These are phyloP conservation scores for Phyllotis vaccarum DNA, from an alignment of 2,797 vertebrate species.

Conservation along the genomic window DNA sequence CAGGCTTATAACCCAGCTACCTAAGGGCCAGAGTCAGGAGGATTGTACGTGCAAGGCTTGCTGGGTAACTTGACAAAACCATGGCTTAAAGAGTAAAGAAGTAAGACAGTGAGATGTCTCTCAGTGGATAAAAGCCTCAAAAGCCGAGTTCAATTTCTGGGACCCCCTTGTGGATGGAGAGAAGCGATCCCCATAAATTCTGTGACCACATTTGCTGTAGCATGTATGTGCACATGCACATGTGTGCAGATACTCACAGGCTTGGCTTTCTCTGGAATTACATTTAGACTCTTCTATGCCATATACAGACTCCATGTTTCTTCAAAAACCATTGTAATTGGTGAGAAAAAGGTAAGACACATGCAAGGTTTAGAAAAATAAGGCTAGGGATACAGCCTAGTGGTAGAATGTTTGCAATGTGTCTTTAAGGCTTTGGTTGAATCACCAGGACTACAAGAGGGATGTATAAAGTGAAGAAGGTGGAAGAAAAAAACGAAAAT, in stretches of 20 bases:
- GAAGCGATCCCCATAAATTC: neutral
- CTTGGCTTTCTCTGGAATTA: neutral
- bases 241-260: too few relatives aligned
- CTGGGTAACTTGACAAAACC: neutral
- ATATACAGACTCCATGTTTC: neutral
- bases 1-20: neutral
- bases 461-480: neutral
- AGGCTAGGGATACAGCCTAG: neutral
- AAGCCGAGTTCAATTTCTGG: neutral
- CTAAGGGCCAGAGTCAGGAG: neutral
- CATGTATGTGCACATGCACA: neutral
- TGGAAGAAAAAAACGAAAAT: neutral
- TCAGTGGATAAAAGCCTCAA: neutral
- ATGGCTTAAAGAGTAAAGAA: neutral
- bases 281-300: neutral
- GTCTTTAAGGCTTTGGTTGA: neutral
- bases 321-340: neutral
- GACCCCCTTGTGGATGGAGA: neutral
- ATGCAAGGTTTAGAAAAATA: neutral
- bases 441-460: neutral
- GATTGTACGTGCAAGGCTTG: neutral
- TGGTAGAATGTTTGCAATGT: too few relatives aligned
- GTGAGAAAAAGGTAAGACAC: neutral
- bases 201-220: neutral
- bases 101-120: neutral